These are phyloP conservation scores for Triops longicaudatus DNA, from an alignment of 1,140 invertebrate genomes.

Conservation along the genomic window DNA sequence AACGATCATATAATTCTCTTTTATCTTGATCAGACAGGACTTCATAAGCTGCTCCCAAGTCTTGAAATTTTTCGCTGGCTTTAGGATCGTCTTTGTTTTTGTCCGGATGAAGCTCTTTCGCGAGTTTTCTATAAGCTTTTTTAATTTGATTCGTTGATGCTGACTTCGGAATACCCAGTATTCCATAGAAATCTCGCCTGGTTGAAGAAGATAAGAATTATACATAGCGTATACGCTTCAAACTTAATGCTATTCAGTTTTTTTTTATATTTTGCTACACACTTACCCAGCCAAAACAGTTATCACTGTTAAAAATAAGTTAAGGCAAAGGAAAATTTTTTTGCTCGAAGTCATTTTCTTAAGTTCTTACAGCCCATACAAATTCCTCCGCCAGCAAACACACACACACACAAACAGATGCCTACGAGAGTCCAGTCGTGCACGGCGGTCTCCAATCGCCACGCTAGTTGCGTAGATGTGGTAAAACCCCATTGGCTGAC, in stretches of 20 bases:
- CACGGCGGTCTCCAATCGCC: background rate
- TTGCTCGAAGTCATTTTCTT: background rate
- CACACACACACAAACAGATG: background rate
- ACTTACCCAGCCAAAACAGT: constrained; percentile 22
- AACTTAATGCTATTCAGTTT: constrained; percentile 32
- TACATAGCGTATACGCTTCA: constrained; percentile 34
- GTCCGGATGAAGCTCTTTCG: constrained; percentile 96
- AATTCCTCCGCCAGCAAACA: background rate
- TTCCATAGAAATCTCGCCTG: constrained; percentile 91
- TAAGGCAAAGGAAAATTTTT: constrained; percentile 11
- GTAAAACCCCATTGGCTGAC: background rate
- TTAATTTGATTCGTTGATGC: constrained; percentile 92
- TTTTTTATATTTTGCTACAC: constrained; percentile 35
- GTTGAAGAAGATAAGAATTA: constrained; percentile 38
- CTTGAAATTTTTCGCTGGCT: constrained; percentile 88
- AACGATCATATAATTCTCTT: constrained; percentile 86
- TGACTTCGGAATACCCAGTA: constrained; percentile 71
- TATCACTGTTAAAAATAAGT: constrained; percentile 16
- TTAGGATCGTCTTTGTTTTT: constrained; percentile 92
- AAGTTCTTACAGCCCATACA: background rate
- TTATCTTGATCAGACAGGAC: constrained; percentile 90
- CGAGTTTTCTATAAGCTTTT: constrained; percentile 89
- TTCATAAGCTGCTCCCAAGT: constrained; percentile 94
- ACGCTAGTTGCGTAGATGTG: background rate
- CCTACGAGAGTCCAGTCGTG: background rate